Evolutionary conservation across 2,888 invertebrate species (phyloP).

Genomic region (Drosophila ezoana): DNA sequence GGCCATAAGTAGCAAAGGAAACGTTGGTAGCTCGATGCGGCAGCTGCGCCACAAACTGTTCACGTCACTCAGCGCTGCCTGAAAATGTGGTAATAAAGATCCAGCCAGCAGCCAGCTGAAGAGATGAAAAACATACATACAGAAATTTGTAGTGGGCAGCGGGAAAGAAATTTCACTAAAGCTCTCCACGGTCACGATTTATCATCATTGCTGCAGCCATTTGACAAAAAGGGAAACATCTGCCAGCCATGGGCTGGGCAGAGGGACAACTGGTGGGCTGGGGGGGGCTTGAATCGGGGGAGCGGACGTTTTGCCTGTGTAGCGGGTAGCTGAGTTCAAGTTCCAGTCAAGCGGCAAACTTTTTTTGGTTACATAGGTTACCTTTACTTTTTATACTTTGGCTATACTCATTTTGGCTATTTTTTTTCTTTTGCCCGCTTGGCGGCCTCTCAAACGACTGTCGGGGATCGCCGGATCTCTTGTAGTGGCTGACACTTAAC

Average conservation of each 20-base stretch:
- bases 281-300: neutral
- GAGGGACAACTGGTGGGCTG: neutral
- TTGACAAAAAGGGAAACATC: constrained; percentile 74
- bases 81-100: constrained; percentile 63
- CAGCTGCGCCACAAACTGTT: constrained; percentile 61
- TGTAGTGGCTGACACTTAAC: constrained; percentile 77
- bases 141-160: constrained; percentile 42
- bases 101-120: constrained; percentile 21
- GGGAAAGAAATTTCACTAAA: constrained; percentile 64
- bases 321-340: constrained; percentile 41
- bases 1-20: constrained; percentile 53
- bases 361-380: constrained; percentile 38
- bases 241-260: constrained; percentile 27
- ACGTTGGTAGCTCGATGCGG: constrained; percentile 29
- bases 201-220: constrained; percentile 65
- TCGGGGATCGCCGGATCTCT: constrained; percentile 44
- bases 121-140: constrained; percentile 22
- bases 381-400: neutral
- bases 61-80: constrained; percentile 64
- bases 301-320: neutral
- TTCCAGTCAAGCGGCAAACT: constrained; percentile 53
- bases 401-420: neutral
- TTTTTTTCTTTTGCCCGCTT: constrained; percentile 7
- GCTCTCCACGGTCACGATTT: constrained; percentile 70
- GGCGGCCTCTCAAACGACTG: constrained; percentile 48